These are phyloP conservation scores for Acronicta leporina DNA, from an alignment of 2,888 invertebrate species.

Conservation along the genomic window DNA sequence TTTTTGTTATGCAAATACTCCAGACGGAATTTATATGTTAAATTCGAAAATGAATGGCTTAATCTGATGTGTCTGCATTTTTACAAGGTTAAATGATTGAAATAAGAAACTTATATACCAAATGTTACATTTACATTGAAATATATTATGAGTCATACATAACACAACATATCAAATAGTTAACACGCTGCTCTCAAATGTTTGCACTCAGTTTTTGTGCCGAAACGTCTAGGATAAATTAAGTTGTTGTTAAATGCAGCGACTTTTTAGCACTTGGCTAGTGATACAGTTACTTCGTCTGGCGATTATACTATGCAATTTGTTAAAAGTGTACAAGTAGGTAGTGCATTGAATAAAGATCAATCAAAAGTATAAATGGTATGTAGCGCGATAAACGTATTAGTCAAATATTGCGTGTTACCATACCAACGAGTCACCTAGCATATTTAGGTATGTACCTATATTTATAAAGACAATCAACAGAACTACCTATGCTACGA, in stretches of 20 bases:
- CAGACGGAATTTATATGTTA: background rate
- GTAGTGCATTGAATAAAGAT: background rate
- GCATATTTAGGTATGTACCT: too few species aligned
- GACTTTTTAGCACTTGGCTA: slow-evolving; percentile 24
- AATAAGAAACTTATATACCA: slow-evolving; percentile 17
- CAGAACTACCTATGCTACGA: too few species aligned
- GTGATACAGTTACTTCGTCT: slow-evolving; percentile 34
- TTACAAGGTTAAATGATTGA: slow-evolving; percentile 21
- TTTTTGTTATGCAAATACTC: background rate
- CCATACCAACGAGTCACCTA: too few species aligned
- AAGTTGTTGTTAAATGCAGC: slow-evolving; percentile 30
- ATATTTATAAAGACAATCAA: too few species aligned
- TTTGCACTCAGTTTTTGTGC: slow-evolving; percentile 33
- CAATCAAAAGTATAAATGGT: background rate
- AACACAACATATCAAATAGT: slow-evolving; percentile 9
- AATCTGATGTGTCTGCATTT: background rate
- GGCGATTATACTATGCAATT: slow-evolving; percentile 14
- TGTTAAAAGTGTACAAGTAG: background rate
- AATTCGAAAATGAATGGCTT: background rate
- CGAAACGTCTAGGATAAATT: slow-evolving; percentile 31
- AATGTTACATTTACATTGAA: slow-evolving; percentile 11
- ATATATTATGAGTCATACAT: slow-evolving; percentile 34
- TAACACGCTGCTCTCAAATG: slow-evolving; percentile 26
- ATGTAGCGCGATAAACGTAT: background rate
- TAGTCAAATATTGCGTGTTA: too few species aligned